Conservation (phyloP, 2,888 invertebrate genomes). For the Melinaea menophilus region DNA sequence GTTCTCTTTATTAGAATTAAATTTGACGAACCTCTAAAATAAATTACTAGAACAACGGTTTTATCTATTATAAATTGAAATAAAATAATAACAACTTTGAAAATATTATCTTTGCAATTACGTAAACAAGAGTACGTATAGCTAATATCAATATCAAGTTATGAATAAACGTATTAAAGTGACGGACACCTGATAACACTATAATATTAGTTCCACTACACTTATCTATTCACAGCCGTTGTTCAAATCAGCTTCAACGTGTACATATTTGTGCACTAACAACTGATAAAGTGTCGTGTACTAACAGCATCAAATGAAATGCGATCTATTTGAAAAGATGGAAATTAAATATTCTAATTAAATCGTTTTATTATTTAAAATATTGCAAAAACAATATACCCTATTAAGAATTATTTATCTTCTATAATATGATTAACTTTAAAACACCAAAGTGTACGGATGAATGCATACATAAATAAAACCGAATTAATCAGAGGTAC, state of each 20-base stretch:
- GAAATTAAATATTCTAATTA: neutral
- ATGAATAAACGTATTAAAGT: no score
- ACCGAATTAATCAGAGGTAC: no score
- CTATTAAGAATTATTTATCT: no score
- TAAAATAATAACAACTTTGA: neutral
- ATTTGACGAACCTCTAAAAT: constrained; percentile 11
- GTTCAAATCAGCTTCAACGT: neutral
- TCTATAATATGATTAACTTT: no score
- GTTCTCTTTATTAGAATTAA: constrained; percentile 28
- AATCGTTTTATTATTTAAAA: neutral
- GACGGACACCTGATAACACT: neutral
- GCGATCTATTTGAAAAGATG: no score
- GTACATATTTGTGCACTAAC: neutral
- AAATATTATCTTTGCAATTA: no score
- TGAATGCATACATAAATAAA: no score
- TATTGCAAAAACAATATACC: no score
- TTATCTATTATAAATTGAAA: neutral
- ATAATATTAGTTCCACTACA: neutral
- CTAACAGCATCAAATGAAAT: constrained; percentile 2
- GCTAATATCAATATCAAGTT: no score
- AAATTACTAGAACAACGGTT: constrained; percentile 3
- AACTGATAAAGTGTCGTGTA: neutral
- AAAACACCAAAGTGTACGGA: no score
- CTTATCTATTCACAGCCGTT: neutral
- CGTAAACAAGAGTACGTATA: no score